Conservation (phyloP, 1,140 invertebrate genomes). For the Antheraea mylitta region DNA sequence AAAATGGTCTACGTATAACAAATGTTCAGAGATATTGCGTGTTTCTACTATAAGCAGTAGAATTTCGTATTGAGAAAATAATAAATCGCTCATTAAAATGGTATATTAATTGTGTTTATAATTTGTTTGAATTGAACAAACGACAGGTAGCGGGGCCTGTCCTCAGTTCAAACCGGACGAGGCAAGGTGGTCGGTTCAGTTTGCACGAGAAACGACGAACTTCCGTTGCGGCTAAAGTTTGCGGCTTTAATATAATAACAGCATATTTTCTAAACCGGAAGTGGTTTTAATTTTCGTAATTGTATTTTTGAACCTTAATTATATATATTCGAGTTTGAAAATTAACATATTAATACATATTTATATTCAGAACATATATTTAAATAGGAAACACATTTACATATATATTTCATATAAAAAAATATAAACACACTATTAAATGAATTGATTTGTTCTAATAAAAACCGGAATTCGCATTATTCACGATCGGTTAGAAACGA, state of each 20-base stretch:
- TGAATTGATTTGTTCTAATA: not conserved
- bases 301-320: not conserved
- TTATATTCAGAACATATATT: not conserved
- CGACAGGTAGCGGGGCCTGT: not conserved
- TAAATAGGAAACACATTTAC: not conserved
- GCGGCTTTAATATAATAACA: not conserved
- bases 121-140: not conserved
- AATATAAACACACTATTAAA: not conserved
- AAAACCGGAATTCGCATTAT: not conserved
- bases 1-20: not conserved
- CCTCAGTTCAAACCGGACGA: not conserved
- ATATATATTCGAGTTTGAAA: not conserved
- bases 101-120: no score
- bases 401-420: not conserved
- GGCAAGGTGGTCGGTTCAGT: not conserved
- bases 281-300: not conserved
- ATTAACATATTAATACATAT: not conserved
- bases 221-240: conserved; percentile 2
- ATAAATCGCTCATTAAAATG: no score
- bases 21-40: no score
- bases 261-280: not conserved
- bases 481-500: not conserved
- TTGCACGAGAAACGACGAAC: not conserved
- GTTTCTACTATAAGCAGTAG: no score
- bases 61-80: no score